These are phyloP conservation scores for Coccyzus lansbergi DNA, from an alignment of 2,797 vertebrate species.

Conservation along the genomic window DNA sequence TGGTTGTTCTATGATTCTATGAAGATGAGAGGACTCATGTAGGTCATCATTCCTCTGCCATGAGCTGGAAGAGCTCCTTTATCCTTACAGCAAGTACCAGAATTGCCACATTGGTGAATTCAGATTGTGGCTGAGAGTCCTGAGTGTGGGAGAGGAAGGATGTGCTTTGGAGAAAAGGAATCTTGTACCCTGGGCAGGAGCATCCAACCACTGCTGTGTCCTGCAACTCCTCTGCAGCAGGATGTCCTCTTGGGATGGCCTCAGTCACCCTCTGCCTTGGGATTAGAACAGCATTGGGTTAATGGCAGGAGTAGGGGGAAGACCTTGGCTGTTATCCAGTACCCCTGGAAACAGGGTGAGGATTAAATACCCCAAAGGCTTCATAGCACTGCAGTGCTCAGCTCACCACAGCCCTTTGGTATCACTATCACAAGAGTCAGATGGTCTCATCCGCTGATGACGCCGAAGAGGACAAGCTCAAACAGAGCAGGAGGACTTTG, in stretches of 20 bases:
- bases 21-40: neutral
- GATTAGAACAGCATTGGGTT: neutral
- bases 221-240: neutral
- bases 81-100: neutral
- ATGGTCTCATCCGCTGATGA: neutral
- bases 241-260: neutral
- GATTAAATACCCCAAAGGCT: neutral
- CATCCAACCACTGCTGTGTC: neutral
- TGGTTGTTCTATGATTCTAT: too few relatives aligned
- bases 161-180: neutral
- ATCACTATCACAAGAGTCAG: neutral
- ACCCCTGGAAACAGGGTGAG: neutral
- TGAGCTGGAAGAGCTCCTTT: neutral
- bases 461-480: neutral
- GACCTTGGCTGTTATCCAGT: neutral
- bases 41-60: neutral
- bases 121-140: fast-evolving
- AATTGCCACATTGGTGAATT: neutral
- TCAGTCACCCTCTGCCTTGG: neutral
- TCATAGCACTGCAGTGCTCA: neutral
- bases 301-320: neutral
- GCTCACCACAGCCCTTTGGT: neutral
- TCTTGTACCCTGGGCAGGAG: neutral
- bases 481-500: neutral
- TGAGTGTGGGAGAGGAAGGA: neutral